Evolutionary conservation across 2,888 invertebrate genomes (phyloP), one percentile per base, ranked within the genome.

Genomic region (Lottia scabra): DNA sequence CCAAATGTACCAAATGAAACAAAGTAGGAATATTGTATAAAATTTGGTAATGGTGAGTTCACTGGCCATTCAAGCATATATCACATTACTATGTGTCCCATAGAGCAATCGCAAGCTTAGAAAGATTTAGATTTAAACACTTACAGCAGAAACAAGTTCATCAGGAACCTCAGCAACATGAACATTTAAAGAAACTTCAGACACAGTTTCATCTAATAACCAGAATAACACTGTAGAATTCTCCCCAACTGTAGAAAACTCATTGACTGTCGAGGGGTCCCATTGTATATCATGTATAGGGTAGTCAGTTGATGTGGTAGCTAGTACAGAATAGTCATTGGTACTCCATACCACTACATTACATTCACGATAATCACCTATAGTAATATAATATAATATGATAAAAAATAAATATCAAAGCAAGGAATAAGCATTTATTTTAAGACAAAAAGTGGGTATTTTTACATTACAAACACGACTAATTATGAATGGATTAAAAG

Each of bases 191-290:
- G 79, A 76, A 26, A 81, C 78, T 70, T 83, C 78, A 15, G 78
- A 75, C 16, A 80, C 74, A 0, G 83, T 83, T 72, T 87, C 89
- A 69, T 88, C 89, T 62, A 89, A 80, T 72, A 87, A 75, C 88
- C 89, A 89, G 78, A 89, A 88, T 67, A 84, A 70, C 26, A 89
- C 75, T 8, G 82, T 78, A 12, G 85, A 85, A 69, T 83, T 75
- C 67, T 83, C 82, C 5, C 89, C 89, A 12, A 88, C 87, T 1
- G 86, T 83, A 12, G 85, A 81, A 80, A 89, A 89, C 80, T 89
- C 88, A 76, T 88, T 88, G 38, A 84, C 83, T 19, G 85, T 84
- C 77, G 79, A 86, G 0, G 88, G 88, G 78, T 89, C 88, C 88
- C 88, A 89, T 65, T 79, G 78, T 30, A 88, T 70, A 43, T 83